A percentile compares a stretch with the other conserved stretches of the same genome.
Conservation (phyloP, 2,113 vertebrate species). For the Calyptommatus sinebrachiatus region DNA sequence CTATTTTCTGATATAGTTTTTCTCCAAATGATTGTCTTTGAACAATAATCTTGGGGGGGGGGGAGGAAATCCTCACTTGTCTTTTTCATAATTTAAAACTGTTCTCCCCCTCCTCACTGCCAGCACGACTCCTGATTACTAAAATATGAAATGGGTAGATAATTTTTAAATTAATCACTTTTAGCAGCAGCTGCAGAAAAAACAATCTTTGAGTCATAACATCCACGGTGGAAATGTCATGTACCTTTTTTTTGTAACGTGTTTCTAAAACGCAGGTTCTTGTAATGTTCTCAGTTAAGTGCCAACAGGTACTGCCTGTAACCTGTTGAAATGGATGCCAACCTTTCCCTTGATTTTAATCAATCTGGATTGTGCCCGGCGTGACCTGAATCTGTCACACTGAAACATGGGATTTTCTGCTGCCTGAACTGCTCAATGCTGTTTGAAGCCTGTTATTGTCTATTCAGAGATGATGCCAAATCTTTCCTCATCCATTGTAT, state of each 20-base stretch:
- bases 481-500: background rate
- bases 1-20: background rate
- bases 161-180: background rate
- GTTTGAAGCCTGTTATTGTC: background rate
- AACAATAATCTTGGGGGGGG: background rate
- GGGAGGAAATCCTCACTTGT: background rate
- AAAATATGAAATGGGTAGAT: background rate
- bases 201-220: background rate
- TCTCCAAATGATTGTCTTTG: background rate
- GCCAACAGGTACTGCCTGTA: conserved; percentile 10
- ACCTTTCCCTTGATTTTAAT: conserved; percentile 10
- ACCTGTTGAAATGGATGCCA: background rate
- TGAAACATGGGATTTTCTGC: background rate
- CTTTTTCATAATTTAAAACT: background rate
- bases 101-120: background rate
- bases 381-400: background rate
- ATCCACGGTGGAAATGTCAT: background rate
- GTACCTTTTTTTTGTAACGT: conserved; percentile 3
- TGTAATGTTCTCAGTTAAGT: background rate
- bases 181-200: background rate
- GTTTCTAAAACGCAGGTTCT: background rate
- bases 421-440: background rate
- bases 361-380: background rate
- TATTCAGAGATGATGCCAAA: background rate
- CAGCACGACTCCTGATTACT: background rate